Conservation (phyloP, 2,888 invertebrate genomes). For the Thalpophila matura region DNA sequence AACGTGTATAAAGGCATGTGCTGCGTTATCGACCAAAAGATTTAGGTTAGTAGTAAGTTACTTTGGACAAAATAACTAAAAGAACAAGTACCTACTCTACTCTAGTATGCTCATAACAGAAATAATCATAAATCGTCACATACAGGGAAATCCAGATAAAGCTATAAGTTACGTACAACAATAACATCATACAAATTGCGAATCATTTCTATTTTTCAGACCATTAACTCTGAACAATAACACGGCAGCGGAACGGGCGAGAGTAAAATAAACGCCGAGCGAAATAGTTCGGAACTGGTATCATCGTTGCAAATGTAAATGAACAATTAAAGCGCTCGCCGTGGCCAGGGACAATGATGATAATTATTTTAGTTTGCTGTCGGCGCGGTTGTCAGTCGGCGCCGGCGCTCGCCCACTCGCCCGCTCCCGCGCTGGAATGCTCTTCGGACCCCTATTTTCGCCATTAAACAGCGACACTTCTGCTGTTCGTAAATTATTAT, state of each 20-base stretch:
- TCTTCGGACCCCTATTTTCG: conserved; percentile 84
- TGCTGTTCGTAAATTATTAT: conserved; percentile 91
- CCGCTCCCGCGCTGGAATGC: conserved; percentile 84
- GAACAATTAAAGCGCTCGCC: conserved; percentile 90
- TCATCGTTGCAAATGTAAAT: conserved; percentile 91
- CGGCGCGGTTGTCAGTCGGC: conserved; percentile 86
- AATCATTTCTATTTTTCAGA: conserved; percentile 89
- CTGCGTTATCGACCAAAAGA: conserved; percentile 1
- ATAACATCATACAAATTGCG: conserved; percentile 84
- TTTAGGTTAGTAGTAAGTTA: neutral
- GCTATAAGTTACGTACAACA: conserved; percentile 74
- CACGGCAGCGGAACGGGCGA: conserved; percentile 82
- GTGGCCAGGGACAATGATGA: conserved; percentile 89
- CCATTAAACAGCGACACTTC: conserved; percentile 90
- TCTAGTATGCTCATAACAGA: conserved; percentile 25
- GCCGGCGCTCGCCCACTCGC: conserved; percentile 64
- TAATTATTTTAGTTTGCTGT: conserved; percentile 91
- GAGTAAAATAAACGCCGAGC: conserved; percentile 86
- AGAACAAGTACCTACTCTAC: conserved; percentile 14
- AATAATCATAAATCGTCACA: conserved; percentile 48
- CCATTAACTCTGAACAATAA: conserved; percentile 89
- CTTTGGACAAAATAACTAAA: conserved; percentile 10
- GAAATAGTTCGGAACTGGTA: conserved; percentile 90
- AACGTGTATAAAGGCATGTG: neutral
- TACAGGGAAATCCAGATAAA: conserved; percentile 66